Percentiles rank a stretch among this genome's conserved stretches.
Evolutionary conservation across 2,113 vertebrate species (phyloP).

Genomic region (Oncorhynchus clarkii): DNA sequence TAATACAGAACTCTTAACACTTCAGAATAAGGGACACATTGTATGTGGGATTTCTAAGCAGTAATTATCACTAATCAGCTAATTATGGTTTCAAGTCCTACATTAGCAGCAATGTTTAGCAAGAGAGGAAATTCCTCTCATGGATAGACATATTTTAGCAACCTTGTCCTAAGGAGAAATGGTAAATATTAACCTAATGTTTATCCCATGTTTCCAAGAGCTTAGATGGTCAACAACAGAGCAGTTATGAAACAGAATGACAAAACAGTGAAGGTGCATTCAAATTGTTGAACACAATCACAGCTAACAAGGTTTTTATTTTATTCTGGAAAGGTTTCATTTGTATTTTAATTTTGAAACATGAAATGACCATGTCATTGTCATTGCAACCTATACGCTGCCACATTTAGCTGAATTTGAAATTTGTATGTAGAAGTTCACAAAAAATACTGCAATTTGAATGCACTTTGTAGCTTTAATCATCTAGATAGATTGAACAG

Average conservation of each 20-base stretch:
- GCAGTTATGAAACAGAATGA: background rate
- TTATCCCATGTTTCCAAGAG: background rate
- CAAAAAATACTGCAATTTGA: background rate
- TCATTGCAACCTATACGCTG: background rate
- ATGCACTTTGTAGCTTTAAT: background rate
- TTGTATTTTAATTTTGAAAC: too few relatives aligned
- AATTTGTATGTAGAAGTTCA: constrained; percentile 25
- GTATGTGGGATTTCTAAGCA: constrained; percentile 5
- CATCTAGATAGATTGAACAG: background rate
- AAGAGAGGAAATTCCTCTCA: constrained; percentile 33
- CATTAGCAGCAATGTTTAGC: constrained; percentile 34
- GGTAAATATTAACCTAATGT: constrained; percentile 11
- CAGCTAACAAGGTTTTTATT: too few relatives aligned
- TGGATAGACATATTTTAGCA: constrained; percentile 36
- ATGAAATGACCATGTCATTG: background rate
- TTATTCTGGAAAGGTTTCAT: too few relatives aligned
- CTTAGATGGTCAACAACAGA: background rate
- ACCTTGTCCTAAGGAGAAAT: constrained; percentile 23
- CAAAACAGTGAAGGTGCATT: background rate
- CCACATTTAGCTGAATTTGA: constrained; percentile 5
- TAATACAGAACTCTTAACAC: constrained; percentile 1
- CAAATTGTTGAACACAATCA: background rate
- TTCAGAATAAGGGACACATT: background rate
- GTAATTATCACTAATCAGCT: constrained; percentile 22
- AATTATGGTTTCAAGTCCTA: background rate